phyloP scores from a whole-genome alignment of 1,140 invertebrate species.

The Diploscapter pachys region DNA sequence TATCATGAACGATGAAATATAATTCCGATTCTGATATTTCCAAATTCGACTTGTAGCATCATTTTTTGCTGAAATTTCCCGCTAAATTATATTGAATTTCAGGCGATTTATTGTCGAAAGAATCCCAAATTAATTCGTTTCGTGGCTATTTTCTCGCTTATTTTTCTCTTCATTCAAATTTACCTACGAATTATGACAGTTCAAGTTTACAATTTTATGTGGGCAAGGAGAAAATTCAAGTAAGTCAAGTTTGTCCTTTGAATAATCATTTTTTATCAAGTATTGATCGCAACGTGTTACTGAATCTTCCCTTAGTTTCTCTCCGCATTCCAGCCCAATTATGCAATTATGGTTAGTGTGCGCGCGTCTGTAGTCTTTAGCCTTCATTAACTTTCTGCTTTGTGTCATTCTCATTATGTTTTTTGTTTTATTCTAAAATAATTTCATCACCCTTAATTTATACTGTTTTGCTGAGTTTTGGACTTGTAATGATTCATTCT shows the following conservation, averaged over 20 bases:
- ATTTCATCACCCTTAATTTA: too few relatives aligned
- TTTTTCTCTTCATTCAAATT: conserved; percentile 50
- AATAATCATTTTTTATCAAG: neutral
- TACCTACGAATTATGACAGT: conserved; percentile 54
- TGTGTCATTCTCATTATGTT: too few relatives aligned
- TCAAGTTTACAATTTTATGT: conserved; percentile 55
- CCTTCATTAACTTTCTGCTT: too few relatives aligned
- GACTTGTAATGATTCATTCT: too few relatives aligned
- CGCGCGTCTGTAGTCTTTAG: too few relatives aligned
- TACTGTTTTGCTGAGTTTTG: too few relatives aligned
- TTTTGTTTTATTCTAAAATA: too few relatives aligned
- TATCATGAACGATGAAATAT: neutral
- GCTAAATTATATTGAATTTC: conserved; percentile 1
- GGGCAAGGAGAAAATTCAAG: conserved; percentile 49
- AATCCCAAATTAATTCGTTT: conserved; percentile 52
- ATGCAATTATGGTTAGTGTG: too few relatives aligned
- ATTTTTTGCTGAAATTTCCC: conserved; percentile 22
- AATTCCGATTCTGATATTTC: neutral
- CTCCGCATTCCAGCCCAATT: too few relatives aligned
- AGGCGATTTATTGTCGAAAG: conserved; percentile 40
- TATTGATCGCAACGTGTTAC: too few relatives aligned
- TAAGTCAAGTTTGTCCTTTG: conserved; percentile 25
- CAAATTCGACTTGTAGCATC: neutral
- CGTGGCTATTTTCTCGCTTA: conserved; percentile 48
- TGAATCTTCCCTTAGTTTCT: too few relatives aligned